Base-by-base conservation (phyloP, 2,888 invertebrate genomes). In the Dione vanillae region DNA sequence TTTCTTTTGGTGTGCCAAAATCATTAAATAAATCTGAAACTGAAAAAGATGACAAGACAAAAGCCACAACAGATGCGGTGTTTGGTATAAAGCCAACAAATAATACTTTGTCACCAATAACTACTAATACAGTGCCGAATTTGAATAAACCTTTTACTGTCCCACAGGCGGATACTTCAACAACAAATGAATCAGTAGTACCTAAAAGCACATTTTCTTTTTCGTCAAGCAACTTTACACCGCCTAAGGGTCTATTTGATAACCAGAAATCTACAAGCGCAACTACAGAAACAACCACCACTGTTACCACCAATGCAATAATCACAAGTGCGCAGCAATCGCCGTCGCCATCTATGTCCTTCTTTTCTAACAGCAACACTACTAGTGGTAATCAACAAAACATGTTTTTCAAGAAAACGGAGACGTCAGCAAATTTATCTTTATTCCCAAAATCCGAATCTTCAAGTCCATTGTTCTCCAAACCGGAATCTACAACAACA, bases 131-230 rank as follows among this genome's bases (percentile, higher is more conserved):
- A 20, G 9, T 45, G n/a, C 43, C 45, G 0, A 27, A 6, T 45
- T 43, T 61, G 27, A 76, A 75, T 52, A 74, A 79, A 35, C 70
- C 75, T 12, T 43, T 40, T 8, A n/a, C 37, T 16, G 52, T 51
- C 10, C 19, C 52, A 20, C 20, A n/a, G 11, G 1, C 49, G 0
- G 14, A 68, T 52, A 56, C 65, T 67, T 49, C 73, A 70, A 16
- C 76, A 40, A 72, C 66, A 58, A 59, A 74, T 20, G 76, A 78
- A 59, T 75, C 76, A 41, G 69, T 70, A 1, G 73, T 68, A 14
- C 69, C 75, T 65, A 73, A 75, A 69, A 79, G 65, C 62, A 76
- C 78, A 2, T 83, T 87, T 66, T 72, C 76, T 8, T 83, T 86
- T 70, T 58, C 78, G 11, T 66, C 75, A 0, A 37, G 77, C 41